These are phyloP conservation scores for Maconellicoccus hirsutus DNA, from an alignment of 1,140 invertebrate species.

Conservation along the genomic window DNA sequence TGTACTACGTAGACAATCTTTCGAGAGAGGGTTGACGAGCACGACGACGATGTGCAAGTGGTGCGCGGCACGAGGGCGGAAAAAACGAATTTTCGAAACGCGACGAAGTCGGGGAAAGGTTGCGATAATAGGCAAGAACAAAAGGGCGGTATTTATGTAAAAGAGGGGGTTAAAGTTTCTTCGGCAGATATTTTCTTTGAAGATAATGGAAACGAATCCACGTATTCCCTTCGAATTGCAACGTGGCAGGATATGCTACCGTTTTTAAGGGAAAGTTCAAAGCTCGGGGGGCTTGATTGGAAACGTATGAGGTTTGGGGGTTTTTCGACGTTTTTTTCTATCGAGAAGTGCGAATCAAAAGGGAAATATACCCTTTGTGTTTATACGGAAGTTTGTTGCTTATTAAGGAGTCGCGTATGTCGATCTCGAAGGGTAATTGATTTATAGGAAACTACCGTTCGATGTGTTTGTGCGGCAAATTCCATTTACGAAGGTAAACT, in stretches of 20 bases:
- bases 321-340: background rate
- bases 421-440: no score
- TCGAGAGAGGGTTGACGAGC: no score
- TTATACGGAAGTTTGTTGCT: no score
- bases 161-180: background rate
- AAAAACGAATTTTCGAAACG: no score
- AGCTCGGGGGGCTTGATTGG: background rate
- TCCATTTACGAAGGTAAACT: no score
- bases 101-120: background rate
- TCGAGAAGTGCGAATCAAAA: background rate
- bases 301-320: background rate
- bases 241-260: no score
- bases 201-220: background rate
- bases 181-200: background rate
- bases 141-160: background rate
- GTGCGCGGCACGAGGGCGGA: background rate
- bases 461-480: no score
- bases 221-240: no score
- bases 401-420: no score
- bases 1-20: no score
- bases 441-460: no score
- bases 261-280: background rate
- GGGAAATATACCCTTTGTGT: background rate
- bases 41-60: background rate
- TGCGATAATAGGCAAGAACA: constrained; percentile 1